phyloP scores from a whole-genome alignment of 2,797 vertebrate genomes.

The Eospalax fontanierii region DNA sequence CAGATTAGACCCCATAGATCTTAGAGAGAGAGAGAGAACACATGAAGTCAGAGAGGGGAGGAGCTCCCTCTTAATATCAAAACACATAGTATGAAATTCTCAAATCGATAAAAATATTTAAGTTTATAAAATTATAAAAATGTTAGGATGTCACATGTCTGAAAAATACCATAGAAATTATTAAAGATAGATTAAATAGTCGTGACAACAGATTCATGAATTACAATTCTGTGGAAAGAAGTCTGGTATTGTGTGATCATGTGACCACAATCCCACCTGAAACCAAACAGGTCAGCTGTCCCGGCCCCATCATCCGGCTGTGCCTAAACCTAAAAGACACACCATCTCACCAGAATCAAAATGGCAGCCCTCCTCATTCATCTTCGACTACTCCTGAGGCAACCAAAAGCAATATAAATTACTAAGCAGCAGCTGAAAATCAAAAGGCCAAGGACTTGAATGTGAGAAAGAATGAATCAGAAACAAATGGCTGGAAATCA shows the following conservation, averaged over 20 bases:
- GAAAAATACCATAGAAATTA: background rate
- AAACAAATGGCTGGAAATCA: background rate
- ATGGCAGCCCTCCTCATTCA: background rate
- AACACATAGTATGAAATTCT: no score
- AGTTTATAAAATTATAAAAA: background rate
- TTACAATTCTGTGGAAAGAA: background rate
- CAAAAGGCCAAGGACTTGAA: background rate
- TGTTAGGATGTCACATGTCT: background rate
- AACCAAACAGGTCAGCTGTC: background rate
- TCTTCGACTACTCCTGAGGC: background rate
- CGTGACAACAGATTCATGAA: background rate
- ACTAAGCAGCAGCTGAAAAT: background rate
- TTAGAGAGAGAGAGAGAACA: no score
- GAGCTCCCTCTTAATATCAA: no score
- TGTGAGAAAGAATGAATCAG: background rate
- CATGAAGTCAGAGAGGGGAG: no score
- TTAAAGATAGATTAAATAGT: background rate
- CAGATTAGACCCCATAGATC: no score
- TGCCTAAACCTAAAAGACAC: background rate
- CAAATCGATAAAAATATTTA: background rate
- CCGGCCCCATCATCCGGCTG: background rate
- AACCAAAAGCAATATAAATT: background rate
- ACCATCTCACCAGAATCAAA: slow-evolving; percentile 28
- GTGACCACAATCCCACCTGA: no score
- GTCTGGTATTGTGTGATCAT: no score